Evolutionary conservation across 2,888 invertebrate genomes (phyloP).

Genomic region (Linyphia triangularis): DNA sequence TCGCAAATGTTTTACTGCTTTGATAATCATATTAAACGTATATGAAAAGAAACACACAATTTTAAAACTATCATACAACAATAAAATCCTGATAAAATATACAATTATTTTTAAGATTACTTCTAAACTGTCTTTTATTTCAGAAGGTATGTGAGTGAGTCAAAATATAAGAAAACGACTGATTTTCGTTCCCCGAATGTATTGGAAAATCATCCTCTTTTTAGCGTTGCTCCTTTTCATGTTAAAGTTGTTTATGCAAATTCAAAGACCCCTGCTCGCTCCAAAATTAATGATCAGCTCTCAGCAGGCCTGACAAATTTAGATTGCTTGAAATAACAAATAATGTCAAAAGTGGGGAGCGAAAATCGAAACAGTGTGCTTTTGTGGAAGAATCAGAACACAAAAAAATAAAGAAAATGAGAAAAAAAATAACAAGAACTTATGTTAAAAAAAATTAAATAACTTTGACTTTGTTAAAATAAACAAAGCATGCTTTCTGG

Average conservation of each 20-base stretch:
- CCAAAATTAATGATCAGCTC: slow-evolving; percentile 27
- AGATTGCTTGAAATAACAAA: slow-evolving; percentile 34
- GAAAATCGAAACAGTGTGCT: slow-evolving; percentile 2
- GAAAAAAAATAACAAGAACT: background rate
- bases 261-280: slow-evolving; percentile 19
- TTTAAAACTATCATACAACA: too few species aligned
- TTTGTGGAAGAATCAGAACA: background rate
- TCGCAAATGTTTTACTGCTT: too few species aligned
- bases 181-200: slow-evolving; percentile 5
- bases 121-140: too few species aligned
- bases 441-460: slow-evolving; percentile 3
- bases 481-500: background rate
- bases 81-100: too few species aligned
- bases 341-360: background rate
- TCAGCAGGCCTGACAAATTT: slow-evolving; percentile 21
- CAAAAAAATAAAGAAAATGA: background rate
- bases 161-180: background rate
- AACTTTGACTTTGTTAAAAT: background rate
- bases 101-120: too few species aligned
- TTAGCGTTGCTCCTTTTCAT: slow-evolving; percentile 14
- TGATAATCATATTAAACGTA: too few species aligned
- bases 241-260: slow-evolving; percentile 53
- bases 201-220: slow-evolving; percentile 56
- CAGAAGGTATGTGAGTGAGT: background rate
- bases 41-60: too few species aligned